Evolutionary conservation across 1,140 invertebrate genomes (phyloP).

Genomic region (Chrysomallon squamiferum): DNA sequence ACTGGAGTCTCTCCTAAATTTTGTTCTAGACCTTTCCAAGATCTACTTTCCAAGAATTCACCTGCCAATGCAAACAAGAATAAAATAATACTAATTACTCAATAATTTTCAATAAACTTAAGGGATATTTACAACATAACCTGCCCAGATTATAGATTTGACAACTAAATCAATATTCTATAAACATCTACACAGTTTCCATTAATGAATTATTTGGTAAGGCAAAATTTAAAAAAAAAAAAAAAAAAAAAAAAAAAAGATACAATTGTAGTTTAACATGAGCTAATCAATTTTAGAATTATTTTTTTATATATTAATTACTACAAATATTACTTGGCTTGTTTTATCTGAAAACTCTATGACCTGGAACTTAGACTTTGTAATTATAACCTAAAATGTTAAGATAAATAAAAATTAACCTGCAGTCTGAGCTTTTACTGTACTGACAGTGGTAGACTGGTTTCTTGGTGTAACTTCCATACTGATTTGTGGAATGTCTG

Average conservation of each 20-base stretch:
- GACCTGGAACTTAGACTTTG: too few relatives aligned
- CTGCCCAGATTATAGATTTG: neutral
- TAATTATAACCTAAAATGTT: too few relatives aligned
- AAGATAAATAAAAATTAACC: too few relatives aligned
- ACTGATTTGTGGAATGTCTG: constrained; percentile 12
- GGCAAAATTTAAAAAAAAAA: too few relatives aligned
- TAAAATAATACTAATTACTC: neutral
- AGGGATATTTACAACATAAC: neutral
- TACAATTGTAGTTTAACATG: too few relatives aligned
- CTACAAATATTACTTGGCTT: too few relatives aligned
- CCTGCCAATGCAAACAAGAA: constrained; percentile 34
- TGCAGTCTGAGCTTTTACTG: constrained; percentile 38
- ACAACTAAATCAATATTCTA: neutral
- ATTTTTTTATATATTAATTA: too few relatives aligned
- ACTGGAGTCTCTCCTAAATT: constrained; percentile 60
- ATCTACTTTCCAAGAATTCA: constrained; percentile 50
- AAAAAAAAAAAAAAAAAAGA: neutral
- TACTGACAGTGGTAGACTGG: constrained; percentile 36
- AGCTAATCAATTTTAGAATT: too few relatives aligned
- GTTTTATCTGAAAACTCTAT: too few relatives aligned
- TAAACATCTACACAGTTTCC: neutral
- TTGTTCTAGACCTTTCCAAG: constrained; percentile 63
- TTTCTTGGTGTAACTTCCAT: constrained; percentile 34
- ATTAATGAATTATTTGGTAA: too few relatives aligned
- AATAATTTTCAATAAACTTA: neutral